Base-by-base conservation (phyloP, 2,113 vertebrate species). In the Oostethus manadensis region DNA sequence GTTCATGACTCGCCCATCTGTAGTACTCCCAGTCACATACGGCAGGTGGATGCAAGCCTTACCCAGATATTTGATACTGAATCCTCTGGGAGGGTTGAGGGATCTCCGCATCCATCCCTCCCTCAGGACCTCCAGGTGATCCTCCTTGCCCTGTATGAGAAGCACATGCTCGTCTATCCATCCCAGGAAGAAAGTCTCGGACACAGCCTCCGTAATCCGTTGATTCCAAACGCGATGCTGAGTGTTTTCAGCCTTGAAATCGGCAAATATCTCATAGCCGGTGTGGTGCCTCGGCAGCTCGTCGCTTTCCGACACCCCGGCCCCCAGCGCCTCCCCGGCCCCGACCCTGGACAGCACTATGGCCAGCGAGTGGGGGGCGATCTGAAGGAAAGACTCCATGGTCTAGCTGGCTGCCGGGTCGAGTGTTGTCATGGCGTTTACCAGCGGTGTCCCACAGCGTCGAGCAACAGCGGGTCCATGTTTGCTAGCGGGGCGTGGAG, bases 101-200 rank as follows among this genome's bases (percentile, higher is more conserved):
- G 93, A 91, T 60, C 95, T 90, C 78, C 94, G 89, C 80, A 92
- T 91, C 96, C 96, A 98, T 66, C 94, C 94, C 81, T 97, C 92
- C 61, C 95, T 89, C 83, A 98, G 88, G 66, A 88, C 95, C 89
- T 95, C 94, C 76, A 98, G 88, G 76, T 98, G 94, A 79, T 95
- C 92, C 84, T 97, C 95, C 83, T 93, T 92, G 74, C 96, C 96
- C 79, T 95, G 96, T 79, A 98, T 92, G 74, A 98, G 88, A 78
- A 98, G 89, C 84, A 96, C 95, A 79, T 94, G 95, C 84, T 95
- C 94, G 85, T 98, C 95, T 80, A 98, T 93, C 96, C 96, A 98
- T 72, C 96, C 96, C 82, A 98, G 85, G 81, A 98, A 98, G 80
- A 97, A 97, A 44, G 92, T 95, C 86, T 95, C 95, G 3, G 93